Evolutionary conservation across 2,113 vertebrate genomes (phyloP).

Genomic region (Oreochromis tanganicae): DNA sequence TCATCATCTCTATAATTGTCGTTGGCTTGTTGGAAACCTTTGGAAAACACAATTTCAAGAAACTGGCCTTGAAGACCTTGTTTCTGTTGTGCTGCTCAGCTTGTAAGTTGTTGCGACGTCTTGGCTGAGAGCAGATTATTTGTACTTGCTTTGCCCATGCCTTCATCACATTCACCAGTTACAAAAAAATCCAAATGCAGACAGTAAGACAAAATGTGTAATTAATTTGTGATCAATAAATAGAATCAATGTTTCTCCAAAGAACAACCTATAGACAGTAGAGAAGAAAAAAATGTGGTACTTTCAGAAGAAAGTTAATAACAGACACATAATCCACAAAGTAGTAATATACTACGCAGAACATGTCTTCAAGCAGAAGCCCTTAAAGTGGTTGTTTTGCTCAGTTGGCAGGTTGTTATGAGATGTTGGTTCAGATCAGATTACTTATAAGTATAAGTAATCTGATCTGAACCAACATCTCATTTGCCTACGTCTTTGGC

Average conservation of each 20-base stretch:
- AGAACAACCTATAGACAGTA: not conserved
- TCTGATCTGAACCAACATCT: no score
- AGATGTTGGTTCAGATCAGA: not conserved
- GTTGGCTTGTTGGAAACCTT: not conserved
- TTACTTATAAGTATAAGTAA: conserved; percentile 40
- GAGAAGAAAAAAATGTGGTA: not conserved
- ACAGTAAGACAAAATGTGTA: not conserved
- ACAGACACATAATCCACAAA: not conserved
- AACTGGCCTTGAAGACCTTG: not conserved
- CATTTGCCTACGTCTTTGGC: not conserved
- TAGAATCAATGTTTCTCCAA: not conserved
- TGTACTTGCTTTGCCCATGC: not conserved
- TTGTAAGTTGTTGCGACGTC: rapidly evolving
- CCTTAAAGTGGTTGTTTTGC: not conserved
- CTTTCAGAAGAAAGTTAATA: not conserved
- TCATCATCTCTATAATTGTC: not conserved
- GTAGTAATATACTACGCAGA: not conserved
- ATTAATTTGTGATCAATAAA: not conserved
- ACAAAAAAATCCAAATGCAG: rapidly evolving
- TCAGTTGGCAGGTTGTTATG: not conserved
- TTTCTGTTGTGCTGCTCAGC: not conserved
- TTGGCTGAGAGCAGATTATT: not conserved
- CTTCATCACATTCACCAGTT: not conserved
- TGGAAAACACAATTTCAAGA: not conserved
- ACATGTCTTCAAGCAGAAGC: not conserved